These are phyloP conservation scores for Alethe castanea DNA, from an alignment of 2,113 vertebrate genomes.

Conservation along the genomic window DNA sequence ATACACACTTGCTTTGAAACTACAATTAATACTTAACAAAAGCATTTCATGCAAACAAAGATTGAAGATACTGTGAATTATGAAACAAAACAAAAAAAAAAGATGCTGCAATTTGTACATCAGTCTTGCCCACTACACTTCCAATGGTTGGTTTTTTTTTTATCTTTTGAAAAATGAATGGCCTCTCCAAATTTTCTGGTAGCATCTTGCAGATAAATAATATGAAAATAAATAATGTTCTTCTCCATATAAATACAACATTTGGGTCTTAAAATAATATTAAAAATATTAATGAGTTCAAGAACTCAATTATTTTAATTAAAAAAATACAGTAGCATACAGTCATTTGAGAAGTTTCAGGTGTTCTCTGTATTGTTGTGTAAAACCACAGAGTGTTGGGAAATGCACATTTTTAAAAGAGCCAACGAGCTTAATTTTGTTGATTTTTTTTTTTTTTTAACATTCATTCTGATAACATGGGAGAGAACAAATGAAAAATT, in stretches of 20 bases:
- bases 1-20: conserved; percentile 69
- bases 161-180: not conserved
- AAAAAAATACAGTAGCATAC: not conserved
- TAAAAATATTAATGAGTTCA: not conserved
- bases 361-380: not conserved
- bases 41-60: conserved; percentile 74
- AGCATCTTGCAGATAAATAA: not conserved
- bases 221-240: not conserved
- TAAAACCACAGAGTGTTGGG: not conserved
- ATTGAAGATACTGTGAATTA: not conserved
- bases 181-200: not conserved
- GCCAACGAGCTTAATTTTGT: not conserved
- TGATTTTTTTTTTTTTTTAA: not conserved
- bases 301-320: not conserved
- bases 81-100: not conserved
- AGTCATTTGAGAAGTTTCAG: not conserved
- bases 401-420: not conserved
- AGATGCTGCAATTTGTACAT: conserved; percentile 36
- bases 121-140: not conserved
- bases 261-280: not conserved
- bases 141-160: not conserved
- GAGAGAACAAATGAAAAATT: not conserved
- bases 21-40: conserved; percentile 73
- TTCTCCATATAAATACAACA: not conserved
- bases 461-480: not conserved